Evolutionary conservation across 2,888 invertebrate genomes (phyloP).

Genomic region (Ypsolopha scabrella): DNA sequence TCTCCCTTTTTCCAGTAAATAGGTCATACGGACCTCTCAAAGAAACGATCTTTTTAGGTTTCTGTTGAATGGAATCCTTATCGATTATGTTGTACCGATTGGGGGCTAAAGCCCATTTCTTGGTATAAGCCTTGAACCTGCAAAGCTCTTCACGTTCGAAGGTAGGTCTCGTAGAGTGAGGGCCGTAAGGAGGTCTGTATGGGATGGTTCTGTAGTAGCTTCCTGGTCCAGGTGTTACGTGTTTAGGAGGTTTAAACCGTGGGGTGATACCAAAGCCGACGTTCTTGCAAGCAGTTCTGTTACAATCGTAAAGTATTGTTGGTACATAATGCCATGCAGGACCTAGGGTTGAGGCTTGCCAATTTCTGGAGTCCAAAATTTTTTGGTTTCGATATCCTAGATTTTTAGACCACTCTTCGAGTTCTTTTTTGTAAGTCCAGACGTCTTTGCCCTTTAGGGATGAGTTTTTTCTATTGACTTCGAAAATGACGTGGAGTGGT

Average conservation of each 20-base stretch:
- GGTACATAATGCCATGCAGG: slow-evolving; percentile 40
- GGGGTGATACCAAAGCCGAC: slow-evolving; percentile 43
- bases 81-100: slow-evolving; percentile 48
- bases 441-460: slow-evolving; percentile 31
- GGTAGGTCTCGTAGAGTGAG: slow-evolving; percentile 37
- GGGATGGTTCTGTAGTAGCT: slow-evolving; percentile 38
- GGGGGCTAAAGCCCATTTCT: slow-evolving; percentile 45
- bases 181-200: slow-evolving; percentile 39
- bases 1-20: slow-evolving; percentile 62
- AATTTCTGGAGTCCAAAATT: slow-evolving; percentile 28
- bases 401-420: slow-evolving; percentile 51
- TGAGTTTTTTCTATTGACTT: slow-evolving; percentile 24
- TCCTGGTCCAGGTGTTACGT: slow-evolving; percentile 38
- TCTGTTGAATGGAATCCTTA: slow-evolving; percentile 39
- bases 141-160: slow-evolving; percentile 48
- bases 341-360: slow-evolving; percentile 35
- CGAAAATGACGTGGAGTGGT: slow-evolving; percentile 25
- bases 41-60: slow-evolving; percentile 44
- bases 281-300: slow-evolving; percentile 36
- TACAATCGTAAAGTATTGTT: slow-evolving; percentile 10
- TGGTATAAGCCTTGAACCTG: slow-evolving; percentile 34
- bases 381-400: slow-evolving; percentile 52
- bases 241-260: slow-evolving; percentile 21
- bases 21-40: slow-evolving; percentile 50
- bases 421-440: slow-evolving; percentile 45